Evolutionary conservation across 1,140 invertebrate genomes (phyloP).

Genomic region (Cydia amplana): DNA sequence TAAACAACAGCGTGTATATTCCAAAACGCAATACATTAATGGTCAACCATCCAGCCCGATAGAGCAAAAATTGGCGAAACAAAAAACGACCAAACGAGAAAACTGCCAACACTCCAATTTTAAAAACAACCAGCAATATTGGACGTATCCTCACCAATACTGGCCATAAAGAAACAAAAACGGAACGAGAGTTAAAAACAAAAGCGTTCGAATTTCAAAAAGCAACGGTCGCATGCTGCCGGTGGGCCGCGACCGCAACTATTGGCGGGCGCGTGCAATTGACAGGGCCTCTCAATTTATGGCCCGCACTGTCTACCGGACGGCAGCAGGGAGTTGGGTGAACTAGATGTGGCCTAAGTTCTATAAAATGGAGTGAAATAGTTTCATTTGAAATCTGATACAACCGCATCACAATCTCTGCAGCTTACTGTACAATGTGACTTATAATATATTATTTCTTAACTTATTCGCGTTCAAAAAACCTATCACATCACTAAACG

Average conservation of each 20-base stretch:
- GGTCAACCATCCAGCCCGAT: background rate
- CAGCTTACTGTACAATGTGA: no score
- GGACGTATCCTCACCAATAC: slow-evolving; percentile 15
- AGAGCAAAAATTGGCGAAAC: background rate
- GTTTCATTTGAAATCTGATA: background rate
- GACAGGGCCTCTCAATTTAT: slow-evolving; percentile 77
- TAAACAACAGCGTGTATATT: no score
- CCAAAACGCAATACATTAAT: no score
- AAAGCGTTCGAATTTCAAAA: slow-evolving; percentile 37
- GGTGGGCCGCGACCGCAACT: slow-evolving; percentile 67
- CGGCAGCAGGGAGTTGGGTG: slow-evolving; percentile 7
- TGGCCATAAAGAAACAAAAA: slow-evolving; percentile 30
- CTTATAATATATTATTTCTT: no score
- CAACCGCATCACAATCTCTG: no score
- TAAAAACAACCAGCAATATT: background rate
- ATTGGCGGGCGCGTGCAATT: slow-evolving; percentile 75
- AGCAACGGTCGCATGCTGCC: slow-evolving; percentile 39
- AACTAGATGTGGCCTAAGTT: slow-evolving; percentile 43
- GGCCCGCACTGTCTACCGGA: slow-evolving; percentile 67
- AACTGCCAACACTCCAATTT: background rate
- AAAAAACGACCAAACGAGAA: slow-evolving; percentile 4
- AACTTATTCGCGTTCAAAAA: no score
- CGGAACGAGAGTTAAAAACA: slow-evolving; percentile 22
- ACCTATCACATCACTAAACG: no score
- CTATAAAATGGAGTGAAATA: background rate